Conservation (phyloP, 2,113 vertebrate species). For the Australoheros scitulus region DNA sequence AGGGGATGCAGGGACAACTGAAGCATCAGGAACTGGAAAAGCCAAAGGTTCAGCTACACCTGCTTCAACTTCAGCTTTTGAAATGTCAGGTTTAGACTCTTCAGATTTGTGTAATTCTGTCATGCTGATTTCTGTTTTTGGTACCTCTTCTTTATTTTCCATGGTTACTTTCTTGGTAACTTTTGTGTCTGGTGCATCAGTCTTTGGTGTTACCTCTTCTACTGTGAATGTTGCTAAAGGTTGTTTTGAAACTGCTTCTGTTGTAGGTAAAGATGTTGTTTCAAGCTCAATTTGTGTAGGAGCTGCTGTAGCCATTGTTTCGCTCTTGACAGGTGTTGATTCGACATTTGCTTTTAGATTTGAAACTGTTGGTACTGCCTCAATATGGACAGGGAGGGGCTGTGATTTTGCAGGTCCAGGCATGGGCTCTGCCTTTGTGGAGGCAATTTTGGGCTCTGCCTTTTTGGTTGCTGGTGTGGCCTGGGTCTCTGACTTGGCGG, state of each 20-base stretch:
- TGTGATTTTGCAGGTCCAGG: constrained; percentile 26
- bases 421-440: constrained; percentile 13
- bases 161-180: not conserved
- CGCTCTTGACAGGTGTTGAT: constrained; percentile 10
- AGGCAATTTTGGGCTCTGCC: constrained; percentile 13
- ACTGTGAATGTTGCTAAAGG: constrained; percentile 14
- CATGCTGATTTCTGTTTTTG: constrained; percentile 1
- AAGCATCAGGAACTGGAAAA: constrained; percentile 1
- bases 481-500: constrained; percentile 53
- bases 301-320: not conserved
- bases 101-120: constrained; percentile 26
- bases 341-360: constrained; percentile 27
- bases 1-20: not conserved
- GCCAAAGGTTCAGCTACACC: not conserved
- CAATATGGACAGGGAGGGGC: constrained; percentile 39
- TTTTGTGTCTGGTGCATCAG: constrained; percentile 14
- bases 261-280: not conserved
- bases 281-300: not conserved
- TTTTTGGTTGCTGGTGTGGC: constrained; percentile 27
- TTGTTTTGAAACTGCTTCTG: constrained; percentile 13
- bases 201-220: constrained; percentile 8
- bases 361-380: constrained; percentile 56
- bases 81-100: constrained; percentile 63
- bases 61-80: constrained; percentile 49
- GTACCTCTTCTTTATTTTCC: constrained; percentile 9